Percentiles rank a stretch among this genome's conserved stretches.
phyloP scores from a whole-genome alignment of 2,113 vertebrate species.

The Plecotus auritus region DNA sequence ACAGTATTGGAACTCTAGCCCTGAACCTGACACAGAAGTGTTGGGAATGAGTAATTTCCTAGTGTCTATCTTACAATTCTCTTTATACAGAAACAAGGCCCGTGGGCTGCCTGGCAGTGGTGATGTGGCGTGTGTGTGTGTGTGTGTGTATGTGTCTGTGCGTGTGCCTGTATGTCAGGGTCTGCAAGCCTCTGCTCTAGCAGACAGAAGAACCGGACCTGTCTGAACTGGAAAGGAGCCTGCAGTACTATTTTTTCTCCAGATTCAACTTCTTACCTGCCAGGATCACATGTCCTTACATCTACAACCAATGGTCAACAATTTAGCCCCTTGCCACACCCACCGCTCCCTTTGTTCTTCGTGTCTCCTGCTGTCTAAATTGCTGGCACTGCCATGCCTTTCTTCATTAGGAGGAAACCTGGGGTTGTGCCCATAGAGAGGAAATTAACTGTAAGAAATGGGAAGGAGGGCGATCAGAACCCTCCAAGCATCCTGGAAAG shows the following conservation, averaged over 20 bases:
- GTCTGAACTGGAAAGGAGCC: background rate
- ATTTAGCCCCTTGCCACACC: background rate
- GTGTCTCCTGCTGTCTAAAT: background rate
- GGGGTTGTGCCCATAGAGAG: background rate
- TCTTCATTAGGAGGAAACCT: conserved; percentile 22
- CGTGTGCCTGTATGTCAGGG: fast-evolving
- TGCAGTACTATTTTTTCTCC: background rate
- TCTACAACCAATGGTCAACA: background rate
- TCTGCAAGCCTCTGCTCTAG: background rate
- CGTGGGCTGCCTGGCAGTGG: background rate
- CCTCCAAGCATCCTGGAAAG: conserved; percentile 6
- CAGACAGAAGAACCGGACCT: background rate
- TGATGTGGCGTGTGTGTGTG: background rate
- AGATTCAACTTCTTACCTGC: background rate
- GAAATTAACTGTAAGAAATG: conserved; percentile 19
- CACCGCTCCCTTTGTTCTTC: background rate
- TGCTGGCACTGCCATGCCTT: background rate
- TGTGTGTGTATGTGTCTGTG: background rate
- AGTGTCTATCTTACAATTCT: background rate
- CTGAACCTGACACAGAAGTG: background rate
- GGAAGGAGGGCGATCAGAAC: background rate
- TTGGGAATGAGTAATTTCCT: background rate
- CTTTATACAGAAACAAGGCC: background rate
- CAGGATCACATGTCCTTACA: background rate
- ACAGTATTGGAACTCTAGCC: background rate